phyloP scores from a whole-genome alignment of 2,888 invertebrate species.

The Agrotis ipsilon region DNA sequence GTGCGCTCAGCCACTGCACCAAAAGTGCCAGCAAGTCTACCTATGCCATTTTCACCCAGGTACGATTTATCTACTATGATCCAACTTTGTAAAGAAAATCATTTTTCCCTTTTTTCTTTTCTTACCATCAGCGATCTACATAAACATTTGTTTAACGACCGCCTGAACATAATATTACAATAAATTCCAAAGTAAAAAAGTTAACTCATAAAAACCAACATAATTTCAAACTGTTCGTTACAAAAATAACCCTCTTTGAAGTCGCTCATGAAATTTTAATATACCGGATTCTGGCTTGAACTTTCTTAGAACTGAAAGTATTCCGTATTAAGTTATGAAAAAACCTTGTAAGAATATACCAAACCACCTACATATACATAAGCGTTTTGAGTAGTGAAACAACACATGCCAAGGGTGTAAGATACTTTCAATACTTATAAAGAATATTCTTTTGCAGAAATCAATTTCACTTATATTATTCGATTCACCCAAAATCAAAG shows the following conservation, averaged over 20 bases:
- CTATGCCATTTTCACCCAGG: no score
- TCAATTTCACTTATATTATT: no score
- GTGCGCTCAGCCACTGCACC: no score
- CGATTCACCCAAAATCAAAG: no score
- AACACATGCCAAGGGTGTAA: no score
- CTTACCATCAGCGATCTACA: background rate
- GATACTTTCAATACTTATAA: no score
- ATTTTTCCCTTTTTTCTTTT: background rate
- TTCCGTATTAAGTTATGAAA: slow-evolving; percentile 17
- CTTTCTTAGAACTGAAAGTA: slow-evolving; percentile 41
- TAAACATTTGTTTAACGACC: slow-evolving; percentile 14
- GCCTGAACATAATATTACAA: slow-evolving; percentile 27
- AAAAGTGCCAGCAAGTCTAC: no score
- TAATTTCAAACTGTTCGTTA: slow-evolving; percentile 40
- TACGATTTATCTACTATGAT: background rate
- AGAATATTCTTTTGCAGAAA: no score
- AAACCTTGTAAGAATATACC: background rate
- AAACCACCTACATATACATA: no score
- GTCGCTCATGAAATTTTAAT: slow-evolving; percentile 53
- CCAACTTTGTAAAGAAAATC: background rate
- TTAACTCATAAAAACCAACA: slow-evolving; percentile 51
- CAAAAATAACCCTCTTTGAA: slow-evolving; percentile 52
- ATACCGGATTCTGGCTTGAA: slow-evolving; percentile 37
- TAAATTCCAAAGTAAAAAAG: slow-evolving; percentile 44
- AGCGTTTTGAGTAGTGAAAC: background rate